Conservation (phyloP, 2,797 vertebrate genomes). For the Mionectes olivaceus region DNA sequence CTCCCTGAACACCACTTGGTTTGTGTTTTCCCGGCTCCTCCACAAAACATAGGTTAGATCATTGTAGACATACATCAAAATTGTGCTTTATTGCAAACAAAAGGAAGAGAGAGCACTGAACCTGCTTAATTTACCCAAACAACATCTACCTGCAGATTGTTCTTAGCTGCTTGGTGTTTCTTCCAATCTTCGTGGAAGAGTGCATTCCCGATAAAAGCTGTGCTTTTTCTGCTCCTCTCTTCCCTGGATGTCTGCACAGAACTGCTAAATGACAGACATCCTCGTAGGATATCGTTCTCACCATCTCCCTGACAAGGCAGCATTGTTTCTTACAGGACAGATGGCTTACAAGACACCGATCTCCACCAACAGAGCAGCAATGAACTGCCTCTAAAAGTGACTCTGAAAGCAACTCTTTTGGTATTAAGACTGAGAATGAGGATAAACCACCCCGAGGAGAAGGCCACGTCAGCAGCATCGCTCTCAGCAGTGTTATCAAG, state of each 20-base stretch:
- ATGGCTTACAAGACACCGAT: conserved; percentile 17
- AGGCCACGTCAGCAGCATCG: not conserved
- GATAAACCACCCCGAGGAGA: not conserved
- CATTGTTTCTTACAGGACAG: conserved; percentile 57
- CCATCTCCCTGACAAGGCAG: conserved; percentile 10
- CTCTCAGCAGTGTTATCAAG: not conserved
- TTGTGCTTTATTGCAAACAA: not conserved
- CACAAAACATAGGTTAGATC: conserved; percentile 8
- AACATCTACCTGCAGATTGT: not conserved
- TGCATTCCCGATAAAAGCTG: not conserved
- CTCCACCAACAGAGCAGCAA: conserved; percentile 32
- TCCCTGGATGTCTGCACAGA: not conserved
- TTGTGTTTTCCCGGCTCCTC: not conserved
- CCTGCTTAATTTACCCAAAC: not conserved
- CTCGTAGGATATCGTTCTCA: not conserved
- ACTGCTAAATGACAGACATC: not conserved
- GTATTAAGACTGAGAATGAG: not conserved
- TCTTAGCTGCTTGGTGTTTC: not conserved
- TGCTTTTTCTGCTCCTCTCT: not conserved
- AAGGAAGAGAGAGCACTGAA: not conserved
- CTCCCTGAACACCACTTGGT: not conserved
- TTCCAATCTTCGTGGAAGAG: not conserved
- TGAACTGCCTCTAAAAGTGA: not conserved
- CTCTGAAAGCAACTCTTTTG: not conserved
- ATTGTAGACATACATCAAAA: not conserved